Percentiles rank a stretch among this genome's conserved stretches.
phyloP scores from a whole-genome alignment of 2,888 invertebrate genomes.

The Miltochrista miniata region DNA sequence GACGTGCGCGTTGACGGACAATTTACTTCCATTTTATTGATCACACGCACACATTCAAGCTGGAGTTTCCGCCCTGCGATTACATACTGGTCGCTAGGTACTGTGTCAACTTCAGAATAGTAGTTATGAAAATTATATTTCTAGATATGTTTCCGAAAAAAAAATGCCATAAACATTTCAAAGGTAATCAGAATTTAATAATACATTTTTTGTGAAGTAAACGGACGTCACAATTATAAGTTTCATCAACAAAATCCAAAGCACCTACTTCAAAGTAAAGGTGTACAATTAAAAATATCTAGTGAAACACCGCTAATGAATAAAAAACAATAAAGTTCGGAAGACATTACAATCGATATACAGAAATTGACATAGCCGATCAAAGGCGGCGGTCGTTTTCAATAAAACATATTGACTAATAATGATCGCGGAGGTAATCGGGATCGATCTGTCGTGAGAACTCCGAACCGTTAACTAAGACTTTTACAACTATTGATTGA shows the following conservation, averaged over 20 bases:
- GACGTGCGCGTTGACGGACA: too few species aligned
- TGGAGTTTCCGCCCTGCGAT: too few species aligned
- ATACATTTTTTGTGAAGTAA: slow-evolving; percentile 4
- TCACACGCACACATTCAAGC: too few species aligned
- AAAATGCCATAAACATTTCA: too few species aligned
- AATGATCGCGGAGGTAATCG: slow-evolving; percentile 73
- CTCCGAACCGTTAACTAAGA: slow-evolving; percentile 66
- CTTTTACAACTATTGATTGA: slow-evolving; percentile 68
- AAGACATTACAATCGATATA: slow-evolving; percentile 52
- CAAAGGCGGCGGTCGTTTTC: slow-evolving; percentile 73
- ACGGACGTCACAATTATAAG: slow-evolving; percentile 41
- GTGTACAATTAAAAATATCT: slow-evolving; percentile 48
- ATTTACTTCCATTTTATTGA: too few species aligned
- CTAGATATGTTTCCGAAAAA: too few species aligned
- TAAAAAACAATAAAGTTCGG: slow-evolving; percentile 51
- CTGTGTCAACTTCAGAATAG: too few species aligned
- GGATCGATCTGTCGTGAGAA: slow-evolving; percentile 80
- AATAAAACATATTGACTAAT: slow-evolving; percentile 81
- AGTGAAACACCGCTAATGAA: slow-evolving; percentile 56
- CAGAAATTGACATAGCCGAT: slow-evolving; percentile 71
- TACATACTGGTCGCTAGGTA: too few species aligned
- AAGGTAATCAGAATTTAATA: too few species aligned
- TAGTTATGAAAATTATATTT: too few species aligned
- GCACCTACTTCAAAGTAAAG: slow-evolving; percentile 26
- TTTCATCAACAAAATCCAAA: slow-evolving; percentile 26